phyloP scores from a whole-genome alignment of 2,888 invertebrate genomes.

The Amphipoea lucens region DNA sequence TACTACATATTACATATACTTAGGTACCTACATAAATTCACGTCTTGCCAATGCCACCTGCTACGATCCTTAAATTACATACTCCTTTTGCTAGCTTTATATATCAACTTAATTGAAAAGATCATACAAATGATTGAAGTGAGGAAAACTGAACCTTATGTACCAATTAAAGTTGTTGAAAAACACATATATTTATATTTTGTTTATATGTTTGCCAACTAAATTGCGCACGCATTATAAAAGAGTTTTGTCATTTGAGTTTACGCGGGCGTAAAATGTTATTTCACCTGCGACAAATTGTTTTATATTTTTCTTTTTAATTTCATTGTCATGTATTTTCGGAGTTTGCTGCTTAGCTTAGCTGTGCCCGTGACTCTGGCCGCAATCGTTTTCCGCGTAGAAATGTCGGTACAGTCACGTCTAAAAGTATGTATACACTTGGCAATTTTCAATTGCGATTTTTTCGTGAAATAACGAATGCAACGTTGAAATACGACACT shows the following conservation, averaged over 20 bases:
- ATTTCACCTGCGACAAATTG: conserved; percentile 46
- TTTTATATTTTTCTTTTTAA: conserved; percentile 21
- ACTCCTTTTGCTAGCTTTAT: too few relatives aligned
- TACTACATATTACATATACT: background rate
- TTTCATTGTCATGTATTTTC: conserved; percentile 56
- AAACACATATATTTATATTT: background rate
- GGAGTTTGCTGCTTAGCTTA: background rate
- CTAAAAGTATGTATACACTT: too few relatives aligned
- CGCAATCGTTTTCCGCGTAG: background rate
- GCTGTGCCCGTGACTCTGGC: conserved; percentile 3
- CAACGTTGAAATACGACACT: too few relatives aligned
- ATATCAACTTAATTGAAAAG: too few relatives aligned
- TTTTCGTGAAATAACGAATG: too few relatives aligned
- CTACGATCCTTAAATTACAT: too few relatives aligned
- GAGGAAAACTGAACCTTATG: background rate
- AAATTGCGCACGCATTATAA: background rate
- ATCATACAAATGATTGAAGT: background rate
- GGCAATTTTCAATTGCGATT: too few relatives aligned
- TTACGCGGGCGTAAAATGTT: conserved; percentile 34
- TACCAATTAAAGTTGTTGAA: background rate
- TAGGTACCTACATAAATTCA: too few relatives aligned
- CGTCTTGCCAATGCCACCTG: too few relatives aligned
- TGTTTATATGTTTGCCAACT: background rate
- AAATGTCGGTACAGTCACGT: background rate
- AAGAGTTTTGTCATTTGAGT: background rate